Evolutionary conservation across 2,888 invertebrate genomes (phyloP).

Genomic region (Carterocephalus palaemon): DNA sequence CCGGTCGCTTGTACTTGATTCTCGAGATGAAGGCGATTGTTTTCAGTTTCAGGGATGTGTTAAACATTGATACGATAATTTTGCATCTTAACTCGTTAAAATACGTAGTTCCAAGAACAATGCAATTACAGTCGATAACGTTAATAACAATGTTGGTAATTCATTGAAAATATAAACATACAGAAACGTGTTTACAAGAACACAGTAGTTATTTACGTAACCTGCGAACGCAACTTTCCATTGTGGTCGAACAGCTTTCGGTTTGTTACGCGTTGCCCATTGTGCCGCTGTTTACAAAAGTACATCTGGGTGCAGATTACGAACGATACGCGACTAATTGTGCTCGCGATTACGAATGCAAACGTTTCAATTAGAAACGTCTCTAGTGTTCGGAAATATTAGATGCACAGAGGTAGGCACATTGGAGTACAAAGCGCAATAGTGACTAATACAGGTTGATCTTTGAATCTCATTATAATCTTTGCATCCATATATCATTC

Average conservation of each 20-base stretch:
- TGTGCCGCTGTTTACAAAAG: conserved; percentile 59
- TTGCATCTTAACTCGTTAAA: conserved; percentile 11
- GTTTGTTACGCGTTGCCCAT: conserved; percentile 58
- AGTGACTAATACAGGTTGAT: too few relatives aligned
- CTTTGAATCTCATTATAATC: too few relatives aligned
- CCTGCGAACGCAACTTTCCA: conserved; percentile 57
- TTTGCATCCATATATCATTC: too few relatives aligned
- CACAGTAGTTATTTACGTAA: conserved; percentile 59
- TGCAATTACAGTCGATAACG: conserved; percentile 6
- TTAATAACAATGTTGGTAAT: conserved; percentile 3
- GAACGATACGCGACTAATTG: conserved; percentile 30
- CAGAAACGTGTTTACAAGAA: conserved; percentile 55
- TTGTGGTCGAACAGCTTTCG: conserved; percentile 67
- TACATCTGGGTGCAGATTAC: conserved; percentile 42
- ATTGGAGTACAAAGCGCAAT: too few relatives aligned
- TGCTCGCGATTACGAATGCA: conserved; percentile 4
- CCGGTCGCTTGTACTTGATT: conserved; percentile 1
- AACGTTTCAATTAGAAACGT: conserved; percentile 22
- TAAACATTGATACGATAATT: conserved; percentile 18
- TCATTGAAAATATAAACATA: conserved; percentile 7
- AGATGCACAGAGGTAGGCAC: too few relatives aligned
- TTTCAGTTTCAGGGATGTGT: conserved; percentile 5
- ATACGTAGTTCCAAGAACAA: conserved; percentile 3
- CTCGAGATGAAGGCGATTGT: conserved; percentile 4
- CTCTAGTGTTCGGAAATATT: not conserved